phyloP scores from a whole-genome alignment of 2,113 vertebrate genomes.

The Scatophagus argus region DNA sequence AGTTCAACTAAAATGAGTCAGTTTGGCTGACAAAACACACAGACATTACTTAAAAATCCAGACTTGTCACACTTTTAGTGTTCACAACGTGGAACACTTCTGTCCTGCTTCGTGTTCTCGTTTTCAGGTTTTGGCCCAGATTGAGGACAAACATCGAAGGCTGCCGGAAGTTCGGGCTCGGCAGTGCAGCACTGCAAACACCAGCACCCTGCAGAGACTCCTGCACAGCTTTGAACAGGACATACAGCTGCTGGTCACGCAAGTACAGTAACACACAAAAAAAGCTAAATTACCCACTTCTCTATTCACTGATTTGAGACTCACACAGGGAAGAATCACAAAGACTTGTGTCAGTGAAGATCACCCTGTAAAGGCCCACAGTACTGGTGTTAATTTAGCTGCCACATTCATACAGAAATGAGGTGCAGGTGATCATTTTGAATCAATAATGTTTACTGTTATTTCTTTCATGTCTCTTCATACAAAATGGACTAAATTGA shows the following conservation, averaged over 20 bases:
- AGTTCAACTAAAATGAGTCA: not conserved
- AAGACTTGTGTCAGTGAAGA: not conserved
- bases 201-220: slow-evolving; percentile 90
- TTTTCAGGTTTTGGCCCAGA: slow-evolving; percentile 87
- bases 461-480: not conserved
- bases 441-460: not conserved
- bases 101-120: not conserved
- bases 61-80: not conserved
- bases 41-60: not conserved
- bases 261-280: slow-evolving; percentile 80
- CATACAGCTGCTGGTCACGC: slow-evolving; percentile 92
- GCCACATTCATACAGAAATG: not conserved
- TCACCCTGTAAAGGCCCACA: not conserved
- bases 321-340: not conserved
- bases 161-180: slow-evolving; percentile 87
- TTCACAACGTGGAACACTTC: not conserved
- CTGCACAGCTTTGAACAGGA: slow-evolving; percentile 93
- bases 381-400: not conserved
- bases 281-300: not conserved
- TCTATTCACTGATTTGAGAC: not conserved
- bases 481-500: no score
- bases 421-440: not conserved
- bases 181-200: slow-evolving; percentile 85
- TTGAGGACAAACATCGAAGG: slow-evolving; percentile 91
- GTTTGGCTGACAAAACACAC: not conserved